Conservation (phyloP, 2,113 vertebrate species). For the Orycteropus afer region DNA sequence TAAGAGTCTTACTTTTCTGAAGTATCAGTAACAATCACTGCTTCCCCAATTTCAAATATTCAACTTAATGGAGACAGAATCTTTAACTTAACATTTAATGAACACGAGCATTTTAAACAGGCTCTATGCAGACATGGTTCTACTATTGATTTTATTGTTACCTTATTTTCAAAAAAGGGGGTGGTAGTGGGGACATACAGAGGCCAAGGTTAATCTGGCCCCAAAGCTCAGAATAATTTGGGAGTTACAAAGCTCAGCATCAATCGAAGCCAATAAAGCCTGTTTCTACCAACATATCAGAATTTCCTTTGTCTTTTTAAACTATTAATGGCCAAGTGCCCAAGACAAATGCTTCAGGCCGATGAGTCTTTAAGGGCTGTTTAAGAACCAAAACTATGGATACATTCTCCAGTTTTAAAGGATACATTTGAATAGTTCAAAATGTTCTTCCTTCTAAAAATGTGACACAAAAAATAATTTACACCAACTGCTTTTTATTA, state of each 20-base stretch:
- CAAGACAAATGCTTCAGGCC: constrained; percentile 14
- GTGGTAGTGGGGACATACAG: not conserved
- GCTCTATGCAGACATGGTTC: constrained; percentile 63
- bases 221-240: not conserved
- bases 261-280: constrained; percentile 49
- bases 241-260: constrained; percentile 16
- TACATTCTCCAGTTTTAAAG: constrained; percentile 33
- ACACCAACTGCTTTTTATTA: constrained; percentile 90
- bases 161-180: constrained; percentile 47
- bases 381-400: constrained; percentile 59
- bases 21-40: constrained; percentile 11
- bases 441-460: constrained; percentile 75
- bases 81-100: constrained; percentile 69
- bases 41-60: constrained; percentile 65
- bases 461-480: constrained; percentile 87
- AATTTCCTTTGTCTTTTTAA: constrained; percentile 8
- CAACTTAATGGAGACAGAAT: constrained; percentile 66
- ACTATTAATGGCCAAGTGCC: constrained; percentile 32
- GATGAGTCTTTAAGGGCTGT: constrained; percentile 61
- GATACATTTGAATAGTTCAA: constrained; percentile 55
- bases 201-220: constrained; percentile 39
- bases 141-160: constrained; percentile 29
- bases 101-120: constrained; percentile 63
- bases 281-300: constrained; percentile 27
- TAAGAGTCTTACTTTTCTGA: constrained; percentile 46